Evolutionary conservation across 2,113 vertebrate genomes (phyloP).

Genomic region (Columba janthina): DNA sequence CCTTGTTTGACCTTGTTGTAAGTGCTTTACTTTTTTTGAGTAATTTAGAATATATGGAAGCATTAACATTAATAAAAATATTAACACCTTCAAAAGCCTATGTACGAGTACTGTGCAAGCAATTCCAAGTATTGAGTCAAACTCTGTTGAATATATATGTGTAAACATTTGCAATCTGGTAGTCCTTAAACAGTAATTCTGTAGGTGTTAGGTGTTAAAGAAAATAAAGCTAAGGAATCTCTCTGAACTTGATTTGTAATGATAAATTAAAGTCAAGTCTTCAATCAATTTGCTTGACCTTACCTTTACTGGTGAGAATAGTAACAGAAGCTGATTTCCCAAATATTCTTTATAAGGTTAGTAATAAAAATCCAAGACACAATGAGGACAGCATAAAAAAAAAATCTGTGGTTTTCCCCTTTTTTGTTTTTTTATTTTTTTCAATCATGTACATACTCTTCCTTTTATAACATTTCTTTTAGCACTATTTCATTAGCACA

Average conservation of each 20-base stretch:
- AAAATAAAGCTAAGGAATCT: neutral
- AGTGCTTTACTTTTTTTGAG: no score
- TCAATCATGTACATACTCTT: no score
- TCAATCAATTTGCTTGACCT: neutral
- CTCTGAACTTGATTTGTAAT: neutral
- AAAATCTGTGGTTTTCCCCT: neutral
- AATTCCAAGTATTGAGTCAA: neutral
- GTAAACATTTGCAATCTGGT: neutral
- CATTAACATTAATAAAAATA: no score
- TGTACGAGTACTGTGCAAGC: no score
- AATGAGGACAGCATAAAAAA: neutral
- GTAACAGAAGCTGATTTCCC: neutral
- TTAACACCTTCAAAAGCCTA: no score
- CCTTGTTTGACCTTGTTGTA: no score
- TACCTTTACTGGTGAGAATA: neutral
- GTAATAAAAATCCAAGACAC: no score
- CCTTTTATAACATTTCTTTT: no score
- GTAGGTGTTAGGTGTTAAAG: neutral
- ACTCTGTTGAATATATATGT: neutral
- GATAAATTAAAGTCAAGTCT: neutral
- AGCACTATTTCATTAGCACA: no score
- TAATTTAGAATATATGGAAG: no score
- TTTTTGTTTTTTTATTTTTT: no score
- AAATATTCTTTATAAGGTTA: neutral
- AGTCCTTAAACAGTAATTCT: rapidly evolving